Conservation (phyloP, 2,113 vertebrate genomes). For the Tamias sibiricus region DNA sequence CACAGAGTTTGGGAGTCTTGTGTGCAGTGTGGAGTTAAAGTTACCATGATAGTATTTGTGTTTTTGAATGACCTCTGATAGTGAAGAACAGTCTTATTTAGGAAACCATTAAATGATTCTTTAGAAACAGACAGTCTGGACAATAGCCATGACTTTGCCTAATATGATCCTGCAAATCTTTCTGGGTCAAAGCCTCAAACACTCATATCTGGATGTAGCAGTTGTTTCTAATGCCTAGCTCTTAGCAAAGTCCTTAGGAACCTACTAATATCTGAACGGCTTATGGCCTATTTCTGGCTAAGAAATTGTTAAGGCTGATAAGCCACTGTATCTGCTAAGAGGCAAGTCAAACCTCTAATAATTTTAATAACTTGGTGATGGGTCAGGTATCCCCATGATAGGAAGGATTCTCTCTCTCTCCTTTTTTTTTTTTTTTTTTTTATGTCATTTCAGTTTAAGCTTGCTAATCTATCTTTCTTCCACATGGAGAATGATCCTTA, state of each 20-base stretch:
- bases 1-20: neutral
- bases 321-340: neutral
- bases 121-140: neutral
- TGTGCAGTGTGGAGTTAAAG: neutral
- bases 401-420: neutral
- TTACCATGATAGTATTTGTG: neutral
- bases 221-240: neutral
- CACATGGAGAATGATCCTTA: neutral
- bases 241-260: neutral
- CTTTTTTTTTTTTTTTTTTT: neutral
- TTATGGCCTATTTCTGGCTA: neutral
- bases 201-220: neutral
- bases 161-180: neutral
- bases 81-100: neutral
- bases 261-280: neutral
- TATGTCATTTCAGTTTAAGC: constrained; percentile 3
- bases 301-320: neutral
- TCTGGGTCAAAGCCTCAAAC: neutral
- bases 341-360: neutral
- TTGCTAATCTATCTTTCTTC: constrained; percentile 52
- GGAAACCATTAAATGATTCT: neutral
- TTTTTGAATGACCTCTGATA: neutral
- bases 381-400: neutral
- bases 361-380: neutral
- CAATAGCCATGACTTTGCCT: neutral